Conservation (phyloP, 1,140 invertebrate genomes). For the Bombus waltoni region DNA sequence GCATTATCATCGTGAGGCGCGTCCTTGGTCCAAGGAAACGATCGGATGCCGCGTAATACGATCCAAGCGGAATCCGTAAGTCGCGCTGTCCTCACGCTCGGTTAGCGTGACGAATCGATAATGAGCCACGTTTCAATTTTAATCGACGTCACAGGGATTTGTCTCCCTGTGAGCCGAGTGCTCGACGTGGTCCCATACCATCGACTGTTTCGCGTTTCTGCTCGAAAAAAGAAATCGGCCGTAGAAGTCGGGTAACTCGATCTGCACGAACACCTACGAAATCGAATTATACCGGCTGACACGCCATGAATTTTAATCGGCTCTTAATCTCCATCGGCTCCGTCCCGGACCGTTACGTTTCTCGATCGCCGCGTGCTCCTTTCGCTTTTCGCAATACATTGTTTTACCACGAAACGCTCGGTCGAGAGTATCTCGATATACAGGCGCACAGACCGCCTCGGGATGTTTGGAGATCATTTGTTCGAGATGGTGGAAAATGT, state of each 20-base stretch:
- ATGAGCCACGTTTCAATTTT: constrained; percentile 53
- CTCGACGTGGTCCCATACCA: not conserved
- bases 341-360: constrained; percentile 25
- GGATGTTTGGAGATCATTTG: not conserved
- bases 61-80: constrained; percentile 48
- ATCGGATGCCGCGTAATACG: constrained; percentile 39
- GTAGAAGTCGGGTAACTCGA: constrained; percentile 48
- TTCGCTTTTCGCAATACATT: constrained; percentile 48
- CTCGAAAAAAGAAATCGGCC: constrained; percentile 30
- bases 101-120: constrained; percentile 59
- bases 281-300: constrained; percentile 59
- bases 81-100: constrained; percentile 48
- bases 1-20: constrained; percentile 33
- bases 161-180: not conserved
- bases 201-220: not conserved
- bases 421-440: not conserved
- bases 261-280: constrained; percentile 62
- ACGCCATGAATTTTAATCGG: constrained; percentile 61
- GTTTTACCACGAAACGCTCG: constrained; percentile 22
- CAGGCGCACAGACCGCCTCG: not conserved
- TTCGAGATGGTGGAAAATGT: not conserved
- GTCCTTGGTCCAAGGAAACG: constrained; percentile 43
- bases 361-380: constrained; percentile 40
- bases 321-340: constrained; percentile 44
- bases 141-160: constrained; percentile 42